These are phyloP conservation scores for Silurus asotus DNA, from an alignment of 2,113 vertebrate species.

Conservation along the genomic window DNA sequence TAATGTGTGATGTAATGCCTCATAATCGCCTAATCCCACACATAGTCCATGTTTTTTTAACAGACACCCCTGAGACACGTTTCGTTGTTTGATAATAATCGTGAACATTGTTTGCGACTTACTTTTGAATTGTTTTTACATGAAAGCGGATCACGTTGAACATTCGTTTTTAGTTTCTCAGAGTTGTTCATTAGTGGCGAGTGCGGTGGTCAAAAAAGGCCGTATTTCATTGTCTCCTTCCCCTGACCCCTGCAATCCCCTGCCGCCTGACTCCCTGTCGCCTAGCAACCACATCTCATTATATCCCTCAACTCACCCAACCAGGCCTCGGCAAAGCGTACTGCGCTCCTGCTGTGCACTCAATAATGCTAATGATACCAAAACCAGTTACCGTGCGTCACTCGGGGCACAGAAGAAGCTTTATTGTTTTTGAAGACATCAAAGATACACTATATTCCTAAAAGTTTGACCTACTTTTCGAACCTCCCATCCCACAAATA, in stretches of 20 bases:
- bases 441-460: too few relatives aligned
- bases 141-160: not conserved
- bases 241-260: constrained; percentile 59
- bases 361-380: constrained; percentile 52
- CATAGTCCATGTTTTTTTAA: too few relatives aligned
- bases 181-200: constrained; percentile 30
- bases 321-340: constrained; percentile 23
- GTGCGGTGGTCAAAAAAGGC: constrained; percentile 34
- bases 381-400: constrained; percentile 29
- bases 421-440: too few relatives aligned
- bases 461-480: too few relatives aligned
- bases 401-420: not conserved
- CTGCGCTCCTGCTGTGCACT: constrained; percentile 30
- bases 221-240: constrained; percentile 49
- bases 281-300: constrained; percentile 64
- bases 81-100: too few relatives aligned
- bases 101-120: too few relatives aligned
- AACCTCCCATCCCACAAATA: too few relatives aligned
- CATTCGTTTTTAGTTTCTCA: not conserved
- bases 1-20: too few relatives aligned
- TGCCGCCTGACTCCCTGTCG: constrained; percentile 61
- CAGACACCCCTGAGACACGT: too few relatives aligned
- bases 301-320: constrained; percentile 48
- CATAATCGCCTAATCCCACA: too few relatives aligned
- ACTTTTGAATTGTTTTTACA: too few relatives aligned